A percentile compares a stretch with the other conserved stretches of the same genome.
Conservation (phyloP, 1,140 invertebrate genomes). For the Bombus vancouverensis region DNA sequence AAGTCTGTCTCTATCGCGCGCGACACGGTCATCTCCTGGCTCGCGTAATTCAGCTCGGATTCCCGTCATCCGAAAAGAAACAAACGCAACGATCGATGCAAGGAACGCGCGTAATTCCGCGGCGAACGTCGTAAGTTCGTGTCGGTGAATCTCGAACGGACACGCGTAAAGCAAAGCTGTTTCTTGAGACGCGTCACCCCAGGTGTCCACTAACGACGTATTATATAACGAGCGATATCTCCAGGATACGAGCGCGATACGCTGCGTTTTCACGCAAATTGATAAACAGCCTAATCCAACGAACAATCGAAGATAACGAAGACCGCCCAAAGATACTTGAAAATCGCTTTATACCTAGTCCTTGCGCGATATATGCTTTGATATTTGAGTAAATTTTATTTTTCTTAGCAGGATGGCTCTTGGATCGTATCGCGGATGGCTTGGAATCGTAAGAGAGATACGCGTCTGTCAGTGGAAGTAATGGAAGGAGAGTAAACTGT, state of each 20-base stretch:
- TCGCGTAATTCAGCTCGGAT: constrained; percentile 30
- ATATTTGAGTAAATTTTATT: not conserved
- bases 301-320: not conserved
- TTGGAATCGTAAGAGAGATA: not conserved
- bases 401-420: accelerated
- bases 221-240: constrained; percentile 24
- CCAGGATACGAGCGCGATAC: not conserved
- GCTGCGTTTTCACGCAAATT: constrained; percentile 30
- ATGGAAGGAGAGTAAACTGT: constrained; percentile 2
- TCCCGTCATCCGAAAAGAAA: constrained; percentile 20
- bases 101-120: not conserved
- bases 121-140: too few relatives aligned
- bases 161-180: constrained; percentile 42
- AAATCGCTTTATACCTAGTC: not conserved
- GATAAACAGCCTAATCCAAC: not conserved
- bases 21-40: not conserved
- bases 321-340: too few relatives aligned
- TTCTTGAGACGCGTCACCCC: constrained; percentile 38
- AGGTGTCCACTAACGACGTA: constrained; percentile 44
- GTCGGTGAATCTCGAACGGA: constrained; percentile 23
- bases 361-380: too few relatives aligned
- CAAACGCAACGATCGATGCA: not conserved
- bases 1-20: constrained; percentile 6
- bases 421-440: not conserved
- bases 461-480: not conserved